Evolutionary conservation across 2,113 vertebrate species (phyloP), one percentile per base, ranked within the genome.

Genomic region (Chionodraco myersi): DNA sequence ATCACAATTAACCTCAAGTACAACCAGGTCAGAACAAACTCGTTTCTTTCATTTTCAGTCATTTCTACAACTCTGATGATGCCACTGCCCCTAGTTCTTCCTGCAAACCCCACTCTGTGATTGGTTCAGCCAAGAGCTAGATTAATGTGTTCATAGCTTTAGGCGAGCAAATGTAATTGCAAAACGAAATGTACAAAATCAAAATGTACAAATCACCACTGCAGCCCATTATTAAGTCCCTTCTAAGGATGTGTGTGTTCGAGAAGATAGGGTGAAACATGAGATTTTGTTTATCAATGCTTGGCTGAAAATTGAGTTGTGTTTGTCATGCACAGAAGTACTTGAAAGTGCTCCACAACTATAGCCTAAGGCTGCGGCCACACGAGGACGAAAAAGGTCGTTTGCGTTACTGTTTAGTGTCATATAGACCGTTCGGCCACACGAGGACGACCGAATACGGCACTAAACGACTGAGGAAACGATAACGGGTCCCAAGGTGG

Each of bases 1-100:
- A 87, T 87, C 82, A 88, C 89, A 95, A 95, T 94, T 94, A 95
- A 95, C 94, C 92, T 86, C 58, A 60, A 74, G 83, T 56, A 75
- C 59, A 81, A 36, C 34, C 34, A 61, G 92, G 89, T 93, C 90
- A 88, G 66, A 63, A 77, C 49, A 10, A 75, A 83, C 86, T 85
- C 36, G 6, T 41, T 41, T 36, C 5, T 36, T 36, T 41, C 65
- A 83, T 86, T 86, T 88, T 88, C 83, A 69, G 78, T 84, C 45
- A 81, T 92, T 92, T 87, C 82, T 79, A 52, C 82, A 85, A 81
- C 78, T 88, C 65, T 82, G 84, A 88, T 89, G 81, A 90, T 90
- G 85, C 86, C 87, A 74, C 79, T 71, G 86, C 82, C 86, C 80
- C 71, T 84, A 65, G 78, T 77, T 86, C 77, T 75, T 73, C 36